Base-by-base conservation (phyloP, 2,888 invertebrate genomes). In the Aphrophora alni region DNA sequence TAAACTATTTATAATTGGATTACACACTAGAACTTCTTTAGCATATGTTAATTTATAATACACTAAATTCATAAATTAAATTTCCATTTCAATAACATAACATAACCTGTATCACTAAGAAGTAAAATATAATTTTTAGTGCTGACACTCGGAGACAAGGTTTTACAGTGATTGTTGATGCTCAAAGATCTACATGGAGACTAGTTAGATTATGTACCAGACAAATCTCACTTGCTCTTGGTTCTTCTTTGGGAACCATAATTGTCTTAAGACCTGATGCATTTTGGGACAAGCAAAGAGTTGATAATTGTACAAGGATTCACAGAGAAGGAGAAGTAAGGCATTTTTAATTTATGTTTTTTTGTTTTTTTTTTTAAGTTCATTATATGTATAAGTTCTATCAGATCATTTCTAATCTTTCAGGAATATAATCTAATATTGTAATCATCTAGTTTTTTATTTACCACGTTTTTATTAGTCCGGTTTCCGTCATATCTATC, bases 251-350 rank as follows among this genome's bases (percentile, higher is more conserved):
- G 38, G 87, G 87, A 21, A 86, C 88, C 72, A 87, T 90, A 78
- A 90, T 94, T 85, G 93, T 95, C 81, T 89, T 95, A 82, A 90
- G 93, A 85, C 92, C 94, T 27, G 94, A 95, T 86, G 93, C 93
- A 73, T 93, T 94, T 88, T 93, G 94, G 91, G 94, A 94, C 86
- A 94, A 94, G 86, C 93, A 93, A 86, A 87, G 90, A 33, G 92
- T 94, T 72, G 93, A 93, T 87, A 92, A 92, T 85, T 94, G 93
- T 87, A 91, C 93, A 76, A 91, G 91, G 84, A 89, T 91, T 1
- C 90, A 91, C 83, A 90, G 90, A 84, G 91, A 92, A 84, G 90
- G 90, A 85, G 92, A 93, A 90, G 91, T 91, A 87, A 85, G 89
- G 81, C 33, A 33, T 33, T 33, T 33, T 33, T 5, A 5, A 33